Conservation (phyloP, 2,113 vertebrate genomes). For the Oryzias woworae region DNA sequence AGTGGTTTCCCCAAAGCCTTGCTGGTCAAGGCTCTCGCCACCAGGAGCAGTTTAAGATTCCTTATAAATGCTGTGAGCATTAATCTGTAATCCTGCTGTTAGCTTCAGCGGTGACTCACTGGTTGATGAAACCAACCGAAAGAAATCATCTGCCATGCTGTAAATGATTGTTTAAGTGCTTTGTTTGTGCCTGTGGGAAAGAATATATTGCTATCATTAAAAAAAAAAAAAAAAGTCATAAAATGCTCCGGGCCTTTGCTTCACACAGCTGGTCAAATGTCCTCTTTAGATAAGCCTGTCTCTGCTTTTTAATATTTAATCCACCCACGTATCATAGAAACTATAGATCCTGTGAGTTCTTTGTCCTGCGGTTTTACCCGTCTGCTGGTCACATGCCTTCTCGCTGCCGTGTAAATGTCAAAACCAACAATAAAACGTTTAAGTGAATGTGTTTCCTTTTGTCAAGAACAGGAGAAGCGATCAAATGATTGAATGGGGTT, state of each 20-base stretch:
- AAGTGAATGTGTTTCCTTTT: not conserved
- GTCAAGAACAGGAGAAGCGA: not conserved
- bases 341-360: conserved; percentile 10
- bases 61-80: conserved; percentile 30
- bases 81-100: conserved; percentile 2
- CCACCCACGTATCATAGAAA: conserved; percentile 28
- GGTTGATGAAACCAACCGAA: too few species aligned
- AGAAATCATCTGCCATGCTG: too few species aligned
- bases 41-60: conserved; percentile 18
- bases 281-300: too few species aligned
- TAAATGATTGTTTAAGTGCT: too few species aligned
- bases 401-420: conserved; percentile 19
- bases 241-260: too few species aligned
- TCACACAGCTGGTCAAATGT: too few species aligned
- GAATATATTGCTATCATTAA: too few species aligned
- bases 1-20: conserved; percentile 22
- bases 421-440: conserved; percentile 36
- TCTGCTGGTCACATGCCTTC: conserved; percentile 2
- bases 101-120: not conserved
- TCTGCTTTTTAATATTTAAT: conserved; percentile 31
- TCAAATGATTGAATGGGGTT: not conserved
- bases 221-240: too few species aligned
- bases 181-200: too few species aligned
- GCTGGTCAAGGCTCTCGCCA: conserved; percentile 58
- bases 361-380: conserved; percentile 37